Evolutionary conservation across 2,888 invertebrate species (phyloP), one percentile per base, ranked within the genome.

Genomic region (Nyleta sp.): DNA sequence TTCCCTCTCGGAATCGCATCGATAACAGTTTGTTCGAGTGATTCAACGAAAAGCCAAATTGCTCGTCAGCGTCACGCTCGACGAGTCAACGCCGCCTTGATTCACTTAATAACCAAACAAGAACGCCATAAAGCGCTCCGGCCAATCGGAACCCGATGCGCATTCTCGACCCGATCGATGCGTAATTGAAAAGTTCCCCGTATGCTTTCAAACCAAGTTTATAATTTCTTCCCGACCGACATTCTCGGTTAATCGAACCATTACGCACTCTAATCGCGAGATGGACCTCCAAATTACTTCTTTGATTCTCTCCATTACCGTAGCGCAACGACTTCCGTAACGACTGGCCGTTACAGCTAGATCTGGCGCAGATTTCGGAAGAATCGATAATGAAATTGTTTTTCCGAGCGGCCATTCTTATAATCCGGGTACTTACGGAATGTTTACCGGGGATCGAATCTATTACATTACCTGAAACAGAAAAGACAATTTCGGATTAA

Each of bases 21-120:
- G 60, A 80, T 77, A 74, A 76, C 78, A 81, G 71, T 52, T 72
- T 79, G 60, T 71, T 68, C 57, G 79, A 82, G 81, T 84, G 84
- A 85, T 81, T 84, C 80, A 83, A 80, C 80, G 78, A 83, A 85
- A 86, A 85, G 81, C 80, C 81, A 75, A 77, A 70, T 64, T 80
- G 59, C 77, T 65, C 75, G 70, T 80, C 75, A 60, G 64, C 53
- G 75, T 80, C 71, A 70, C 62, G 31, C 52, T 62, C 40, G 17
- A 8, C 17, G n/a, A 38, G 42, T 40, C 40, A 59, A 33, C 17
- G 17, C 20, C 28, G n/a, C 42, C 60, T 57, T 42, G 28, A 28
- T 33, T 60, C 31, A 20, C 31, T 60, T 46, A 62, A 48, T 35
- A 24, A 18, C 38, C 2, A 48, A 48, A 24, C 35, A 15, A 15